Conservation (phyloP, 2,888 invertebrate genomes). For the Heliconius charithonia region DNA sequence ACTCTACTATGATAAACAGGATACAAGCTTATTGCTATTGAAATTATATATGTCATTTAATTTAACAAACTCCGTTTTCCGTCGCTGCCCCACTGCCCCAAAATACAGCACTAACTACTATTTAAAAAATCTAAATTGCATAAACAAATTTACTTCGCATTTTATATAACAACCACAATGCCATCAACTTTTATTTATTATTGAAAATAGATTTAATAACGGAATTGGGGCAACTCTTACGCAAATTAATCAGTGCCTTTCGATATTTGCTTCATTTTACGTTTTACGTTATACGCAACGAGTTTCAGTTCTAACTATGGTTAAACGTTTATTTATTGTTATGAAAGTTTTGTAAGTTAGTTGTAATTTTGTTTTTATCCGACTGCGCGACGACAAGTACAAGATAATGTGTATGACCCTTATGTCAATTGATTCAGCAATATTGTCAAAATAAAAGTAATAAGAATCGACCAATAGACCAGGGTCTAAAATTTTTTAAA, state of each 20-base stretch:
- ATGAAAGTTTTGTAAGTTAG: not conserved
- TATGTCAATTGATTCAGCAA: not conserved
- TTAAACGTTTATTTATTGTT: not conserved
- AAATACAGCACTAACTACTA: not conserved
- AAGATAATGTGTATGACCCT: not conserved
- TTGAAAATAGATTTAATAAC: slow-evolving; percentile 21
- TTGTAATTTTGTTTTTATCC: not conserved
- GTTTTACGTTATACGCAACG: slow-evolving; percentile 1
- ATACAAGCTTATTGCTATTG: no score
- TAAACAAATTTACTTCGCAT: not conserved
- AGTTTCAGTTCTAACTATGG: not conserved
- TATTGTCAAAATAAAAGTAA: not conserved
- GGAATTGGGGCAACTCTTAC: slow-evolving; percentile 32
- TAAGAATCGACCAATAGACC: no score
- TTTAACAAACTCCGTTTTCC: not conserved
- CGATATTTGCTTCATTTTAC: slow-evolving; percentile 27
- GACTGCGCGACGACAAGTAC: not conserved
- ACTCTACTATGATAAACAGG: not conserved
- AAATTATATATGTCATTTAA: no score
- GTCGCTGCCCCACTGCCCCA: not conserved
- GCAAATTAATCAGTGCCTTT: slow-evolving; percentile 40
- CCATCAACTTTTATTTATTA: slow-evolving; percentile 16
- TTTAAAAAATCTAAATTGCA: not conserved
- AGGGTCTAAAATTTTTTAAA: no score
- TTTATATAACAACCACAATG: slow-evolving; percentile 33